Base-by-base conservation (phyloP, 2,888 invertebrate genomes). In the Agonum fuliginosum region DNA sequence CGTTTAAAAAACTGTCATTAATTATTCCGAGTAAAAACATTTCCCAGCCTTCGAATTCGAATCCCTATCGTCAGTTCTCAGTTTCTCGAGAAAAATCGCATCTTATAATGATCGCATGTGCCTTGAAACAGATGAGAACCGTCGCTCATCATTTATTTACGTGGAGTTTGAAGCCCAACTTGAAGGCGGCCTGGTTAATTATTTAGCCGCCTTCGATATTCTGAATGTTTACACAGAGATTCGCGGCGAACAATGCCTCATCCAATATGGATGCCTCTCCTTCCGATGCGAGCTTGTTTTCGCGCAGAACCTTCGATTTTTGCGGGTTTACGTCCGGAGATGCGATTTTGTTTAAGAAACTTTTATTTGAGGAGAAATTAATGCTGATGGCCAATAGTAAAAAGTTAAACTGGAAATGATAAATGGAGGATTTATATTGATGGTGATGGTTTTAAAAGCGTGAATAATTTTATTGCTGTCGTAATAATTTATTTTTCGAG, bases 141-240 rank as follows among this genome's bases (percentile, higher is more conserved):
- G 37, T 22, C 1, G 22, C 67, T 67, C 67, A 67, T 67, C 41
- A 67, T 10, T 67, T 67, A 67, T 67, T 67, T 67, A 67, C 20
- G 41, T n/a, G n/a, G 67, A 67, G 19, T 67, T 67, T 67, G 67
- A 67, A 67, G 67, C 67, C 41, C 14, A 67, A 67, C 37, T 41
- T 67, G n/a, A 24, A 37, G 41, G 67, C 37, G 41, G 10, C 10
- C 41, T 67, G 41, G 41, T 67, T 67, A 67, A 67, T 67, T 67
- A 67, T 67, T 67, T 41, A 67, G 27, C 67, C 41, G 41, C 27
- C 67, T 67, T 67, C 67, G 67, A 67, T 67, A 67, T 67, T 67
- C 67, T 67, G 67, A 41, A 67, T 67, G 67, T 67, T 67, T 67
- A 41, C 67, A 67, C 67, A 67, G 58, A 62, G 58, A 62, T 62